These are phyloP conservation scores for Pseudomyrmex sp. DNA, from an alignment of 1,140 invertebrate genomes.

Conservation along the genomic window DNA sequence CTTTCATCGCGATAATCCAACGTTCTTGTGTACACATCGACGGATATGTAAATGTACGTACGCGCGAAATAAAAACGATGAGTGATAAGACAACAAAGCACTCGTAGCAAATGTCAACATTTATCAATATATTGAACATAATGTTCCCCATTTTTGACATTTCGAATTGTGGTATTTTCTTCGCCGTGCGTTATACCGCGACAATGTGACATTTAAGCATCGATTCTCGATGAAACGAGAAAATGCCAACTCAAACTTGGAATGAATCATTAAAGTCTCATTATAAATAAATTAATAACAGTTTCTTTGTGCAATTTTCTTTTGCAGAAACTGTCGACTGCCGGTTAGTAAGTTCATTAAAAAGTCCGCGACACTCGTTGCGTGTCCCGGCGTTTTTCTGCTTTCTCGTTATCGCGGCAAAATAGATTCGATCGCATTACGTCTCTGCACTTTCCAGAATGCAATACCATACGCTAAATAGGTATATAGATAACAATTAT, in stretches of 20 bases:
- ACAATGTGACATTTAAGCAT: slow-evolving; percentile 5
- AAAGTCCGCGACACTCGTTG: slow-evolving; percentile 13
- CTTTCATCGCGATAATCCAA: slow-evolving; percentile 42
- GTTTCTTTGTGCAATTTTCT: not conserved
- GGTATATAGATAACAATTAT: not conserved
- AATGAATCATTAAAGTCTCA: not conserved
- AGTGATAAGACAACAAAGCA: slow-evolving; percentile 9
- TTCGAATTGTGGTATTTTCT: not conserved
- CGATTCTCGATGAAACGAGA: not conserved
- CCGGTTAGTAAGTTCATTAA: not conserved
- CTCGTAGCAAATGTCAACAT: not conserved
- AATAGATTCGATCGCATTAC: slow-evolving; percentile 12
- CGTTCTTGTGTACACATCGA: slow-evolving; percentile 9
- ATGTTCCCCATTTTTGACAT: not conserved
- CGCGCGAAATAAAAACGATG: not conserved
- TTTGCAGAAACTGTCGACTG: not conserved
- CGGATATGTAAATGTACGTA: not conserved
- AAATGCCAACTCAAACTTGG: no score
- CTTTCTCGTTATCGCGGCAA: not conserved
- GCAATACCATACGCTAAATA: slow-evolving; percentile 3
- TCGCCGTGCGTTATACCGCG: not conserved
- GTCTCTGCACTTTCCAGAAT: slow-evolving; percentile 30
- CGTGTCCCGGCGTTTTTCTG: slow-evolving; percentile 19
- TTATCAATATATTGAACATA: not conserved
- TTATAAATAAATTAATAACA: slow-evolving; percentile 22